A percentile compares a stretch with the other conserved stretches of the same genome.
These are phyloP conservation scores for Acanthurus lineatus DNA, from an alignment of 2,797 vertebrate species.

Conservation along the genomic window DNA sequence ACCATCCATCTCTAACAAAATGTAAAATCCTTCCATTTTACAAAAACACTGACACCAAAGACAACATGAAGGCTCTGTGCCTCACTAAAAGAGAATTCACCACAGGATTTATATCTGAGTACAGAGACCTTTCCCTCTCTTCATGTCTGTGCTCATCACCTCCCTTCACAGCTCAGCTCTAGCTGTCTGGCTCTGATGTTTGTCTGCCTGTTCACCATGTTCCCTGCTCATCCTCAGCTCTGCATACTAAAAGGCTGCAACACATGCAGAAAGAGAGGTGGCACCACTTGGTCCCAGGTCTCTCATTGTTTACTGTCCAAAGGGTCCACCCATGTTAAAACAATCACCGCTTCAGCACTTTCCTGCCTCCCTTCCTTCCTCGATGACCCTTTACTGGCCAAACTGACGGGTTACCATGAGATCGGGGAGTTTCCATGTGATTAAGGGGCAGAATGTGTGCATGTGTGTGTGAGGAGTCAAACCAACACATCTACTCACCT, in stretches of 20 bases:
- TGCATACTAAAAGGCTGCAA: conserved; percentile 12
- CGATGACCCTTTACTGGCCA: conserved; percentile 35
- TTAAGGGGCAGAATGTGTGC: neutral
- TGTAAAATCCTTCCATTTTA: neutral
- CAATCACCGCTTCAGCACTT: conserved; percentile 71
- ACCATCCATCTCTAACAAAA: neutral
- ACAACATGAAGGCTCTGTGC: neutral
- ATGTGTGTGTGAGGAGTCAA: neutral
- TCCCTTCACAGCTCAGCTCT: conserved; percentile 25
- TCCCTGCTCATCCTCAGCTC: conserved; percentile 3
- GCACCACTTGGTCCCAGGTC: conserved; percentile 40
- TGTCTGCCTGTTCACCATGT: conserved; percentile 1
- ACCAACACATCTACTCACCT: conserved; percentile 47
- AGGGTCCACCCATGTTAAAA: conserved; percentile 71
- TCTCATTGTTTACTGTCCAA: conserved; percentile 63
- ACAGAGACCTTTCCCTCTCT: conserved; percentile 13
- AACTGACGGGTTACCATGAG: conserved; percentile 52
- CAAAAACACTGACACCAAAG: neutral
- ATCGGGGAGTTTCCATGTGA: conserved; percentile 14
- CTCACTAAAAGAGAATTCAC: neutral
- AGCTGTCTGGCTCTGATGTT: conserved; percentile 23
- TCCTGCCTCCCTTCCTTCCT: conserved; percentile 80
- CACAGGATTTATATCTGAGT: neutral
- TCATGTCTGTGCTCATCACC: conserved; percentile 26
- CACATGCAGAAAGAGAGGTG: conserved; percentile 19